Conservation (phyloP, 1,140 invertebrate genomes). For the fruit fly (Drosophila melanogaster) region DNA sequence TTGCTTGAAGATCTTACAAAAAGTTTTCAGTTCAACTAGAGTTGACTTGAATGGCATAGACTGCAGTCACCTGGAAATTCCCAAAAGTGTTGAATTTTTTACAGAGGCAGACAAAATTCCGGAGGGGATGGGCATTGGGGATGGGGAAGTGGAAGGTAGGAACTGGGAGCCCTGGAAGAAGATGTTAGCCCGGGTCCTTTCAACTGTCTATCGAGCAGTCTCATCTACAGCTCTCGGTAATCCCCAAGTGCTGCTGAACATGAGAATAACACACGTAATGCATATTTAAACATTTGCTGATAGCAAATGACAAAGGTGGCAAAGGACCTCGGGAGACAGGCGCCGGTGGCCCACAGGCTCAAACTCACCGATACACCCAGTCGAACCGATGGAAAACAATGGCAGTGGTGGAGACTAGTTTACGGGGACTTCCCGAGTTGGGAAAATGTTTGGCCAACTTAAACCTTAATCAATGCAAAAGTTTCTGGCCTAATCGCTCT, state of each 20-base stretch:
- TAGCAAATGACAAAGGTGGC: constrained; percentile 80
- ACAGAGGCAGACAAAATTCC: constrained; percentile 25
- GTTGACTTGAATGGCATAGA: constrained; percentile 22
- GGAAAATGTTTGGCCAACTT: constrained; percentile 81
- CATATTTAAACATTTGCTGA: constrained; percentile 84
- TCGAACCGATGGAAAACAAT: constrained; percentile 58
- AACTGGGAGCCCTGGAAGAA: not conserved
- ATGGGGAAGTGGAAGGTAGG: not conserved
- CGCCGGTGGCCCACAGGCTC: not conserved
- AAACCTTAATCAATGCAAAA: constrained; percentile 84
- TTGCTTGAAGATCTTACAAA: constrained; percentile 24
- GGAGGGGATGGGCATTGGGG: not conserved
- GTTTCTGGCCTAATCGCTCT: constrained; percentile 83
- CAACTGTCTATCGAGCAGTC: constrained; percentile 34
- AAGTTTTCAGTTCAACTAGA: constrained; percentile 17
- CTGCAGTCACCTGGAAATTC: constrained; percentile 46
- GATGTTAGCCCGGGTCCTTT: constrained; percentile 14
- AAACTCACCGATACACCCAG: constrained; percentile 12
- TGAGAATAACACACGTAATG: constrained; percentile 81
- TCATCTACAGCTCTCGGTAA: constrained; percentile 57
- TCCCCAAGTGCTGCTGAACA: constrained; percentile 81
- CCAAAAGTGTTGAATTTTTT: constrained; percentile 65
- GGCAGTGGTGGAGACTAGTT: constrained; percentile 27
- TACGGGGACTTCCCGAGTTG: constrained; percentile 30
- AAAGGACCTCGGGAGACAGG: constrained; percentile 5